Base-by-base conservation (phyloP, 2,888 invertebrate genomes). In the Philereme vetulata region DNA sequence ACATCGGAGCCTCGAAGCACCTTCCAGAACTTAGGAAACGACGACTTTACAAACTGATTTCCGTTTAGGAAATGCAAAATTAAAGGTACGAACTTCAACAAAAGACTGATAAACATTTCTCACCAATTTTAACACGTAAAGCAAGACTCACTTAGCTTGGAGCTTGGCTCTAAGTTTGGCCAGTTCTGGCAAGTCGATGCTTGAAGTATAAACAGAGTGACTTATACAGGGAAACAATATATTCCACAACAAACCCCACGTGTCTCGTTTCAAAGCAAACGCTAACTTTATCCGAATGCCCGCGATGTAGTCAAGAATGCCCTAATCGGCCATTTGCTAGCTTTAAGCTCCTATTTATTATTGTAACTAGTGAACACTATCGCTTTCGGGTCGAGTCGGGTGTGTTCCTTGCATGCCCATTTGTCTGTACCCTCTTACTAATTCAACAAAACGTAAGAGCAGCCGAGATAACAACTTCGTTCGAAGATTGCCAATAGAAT, bases 291-390 rank as follows among this genome's bases (percentile, higher is more conserved):
- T 86, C 85, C 81, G 83, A 86, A 86, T 81, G 83, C 83, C 81
- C 81, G 84, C 81, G 83, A 82, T 85, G 83, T 85, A 86, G 82
- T 86, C 85, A 85, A 85, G 86, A 85, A 86, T 84, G 81, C 86
- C 84, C 86, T 85, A 85, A 87, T 86, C 86, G 86, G 78, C 86
- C 84, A 86, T 87, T 87, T 82, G 84, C 84, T 76, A 81, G 77
- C 81, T 81, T 82, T 83, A 85, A 86, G 83, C 81, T 78, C 77
- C 84, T 85, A 86, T 87, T 86, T 86, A 84, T 85, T 88, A 88
- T 89, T 79, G 85, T 84, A 88, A 86, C 86, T 88, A 87, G 88
- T 80, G 78, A 79, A 79, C 82, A 86, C 88, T 89, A 89, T 88
- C 85, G 86, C 79, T 85, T 88, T 85, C 81, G 75, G 79, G 71